Evolutionary conservation across 2,888 invertebrate genomes (phyloP).

Genomic region (Tubulanus polymorphus): DNA sequence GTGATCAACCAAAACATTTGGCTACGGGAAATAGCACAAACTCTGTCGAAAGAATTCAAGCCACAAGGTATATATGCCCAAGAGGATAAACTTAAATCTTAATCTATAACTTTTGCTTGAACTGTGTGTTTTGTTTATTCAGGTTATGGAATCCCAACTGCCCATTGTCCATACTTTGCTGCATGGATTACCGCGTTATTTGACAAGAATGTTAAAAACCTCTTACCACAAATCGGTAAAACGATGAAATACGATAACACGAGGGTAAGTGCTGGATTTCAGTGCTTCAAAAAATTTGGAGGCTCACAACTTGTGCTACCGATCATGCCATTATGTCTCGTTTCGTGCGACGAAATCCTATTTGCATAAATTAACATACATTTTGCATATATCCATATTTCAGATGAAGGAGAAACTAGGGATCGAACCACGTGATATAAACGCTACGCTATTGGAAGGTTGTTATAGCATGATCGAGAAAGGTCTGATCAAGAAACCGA

Average conservation of each 20-base stretch:
- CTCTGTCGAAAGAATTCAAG: conserved; percentile 56
- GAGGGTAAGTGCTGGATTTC: conserved; percentile 28
- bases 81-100: no score
- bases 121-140: conserved; percentile 12
- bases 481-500: conserved; percentile 53
- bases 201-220: conserved; percentile 53
- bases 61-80: conserved; percentile 50
- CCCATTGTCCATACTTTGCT: conserved; percentile 51
- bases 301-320: no score
- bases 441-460: conserved; percentile 57
- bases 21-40: conserved; percentile 56
- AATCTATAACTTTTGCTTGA: background rate
- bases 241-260: conserved; percentile 40
- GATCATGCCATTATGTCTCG: no score
- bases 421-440: conserved; percentile 52
- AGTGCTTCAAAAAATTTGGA: no score
- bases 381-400: conserved; percentile 7
- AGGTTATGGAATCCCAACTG: conserved; percentile 54
- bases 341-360: no score
- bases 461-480: conserved; percentile 57
- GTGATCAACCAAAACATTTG: conserved; percentile 52
- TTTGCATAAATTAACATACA: no score
- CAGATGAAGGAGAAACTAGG: conserved; percentile 55
- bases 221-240: conserved; percentile 52
- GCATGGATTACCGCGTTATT: conserved; percentile 52